Evolutionary conservation across 2,888 invertebrate species (phyloP).

Genomic region (Drosophila pegasa): DNA sequence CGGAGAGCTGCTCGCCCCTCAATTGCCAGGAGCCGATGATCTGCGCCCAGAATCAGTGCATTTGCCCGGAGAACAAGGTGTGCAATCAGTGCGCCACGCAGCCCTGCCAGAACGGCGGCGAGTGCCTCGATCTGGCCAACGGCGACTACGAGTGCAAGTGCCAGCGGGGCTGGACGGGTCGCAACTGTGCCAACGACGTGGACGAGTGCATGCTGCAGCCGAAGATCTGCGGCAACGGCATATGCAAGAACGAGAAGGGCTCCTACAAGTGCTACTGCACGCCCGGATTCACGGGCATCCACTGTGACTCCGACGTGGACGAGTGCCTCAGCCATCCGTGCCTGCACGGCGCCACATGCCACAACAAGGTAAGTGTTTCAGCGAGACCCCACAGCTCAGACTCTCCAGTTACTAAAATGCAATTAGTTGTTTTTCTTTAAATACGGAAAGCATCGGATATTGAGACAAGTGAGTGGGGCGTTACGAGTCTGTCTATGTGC

Average conservation of each 20-base stretch:
- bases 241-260: conserved; percentile 91
- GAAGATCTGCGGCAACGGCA: conserved; percentile 91
- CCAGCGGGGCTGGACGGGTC: conserved; percentile 87
- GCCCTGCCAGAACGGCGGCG: conserved; percentile 89
- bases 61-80: conserved; percentile 83
- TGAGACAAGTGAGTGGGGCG: conserved; percentile 83
- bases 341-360: conserved; percentile 92
- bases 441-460: conserved; percentile 85
- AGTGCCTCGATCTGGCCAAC: conserved; percentile 87
- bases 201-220: conserved; percentile 87
- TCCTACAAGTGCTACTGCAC: conserved; percentile 94
- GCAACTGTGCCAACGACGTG: conserved; percentile 88
- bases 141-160: conserved; percentile 87
- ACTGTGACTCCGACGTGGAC: conserved; percentile 94
- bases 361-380: conserved; percentile 87
- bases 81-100: conserved; percentile 86
- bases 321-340: conserved; percentile 95
- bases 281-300: conserved; percentile 94
- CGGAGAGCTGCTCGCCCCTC: conserved; percentile 78
- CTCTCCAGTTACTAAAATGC: conserved; percentile 74
- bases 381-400: neutral
- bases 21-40: conserved; percentile 84
- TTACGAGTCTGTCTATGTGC: no score
- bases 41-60: conserved; percentile 83
- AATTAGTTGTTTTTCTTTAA: conserved; percentile 85